A percentile compares a stretch with the other conserved stretches of the same genome.
phyloP scores from a whole-genome alignment of 2,113 vertebrate genomes.

The Mormoops blainvillei region DNA sequence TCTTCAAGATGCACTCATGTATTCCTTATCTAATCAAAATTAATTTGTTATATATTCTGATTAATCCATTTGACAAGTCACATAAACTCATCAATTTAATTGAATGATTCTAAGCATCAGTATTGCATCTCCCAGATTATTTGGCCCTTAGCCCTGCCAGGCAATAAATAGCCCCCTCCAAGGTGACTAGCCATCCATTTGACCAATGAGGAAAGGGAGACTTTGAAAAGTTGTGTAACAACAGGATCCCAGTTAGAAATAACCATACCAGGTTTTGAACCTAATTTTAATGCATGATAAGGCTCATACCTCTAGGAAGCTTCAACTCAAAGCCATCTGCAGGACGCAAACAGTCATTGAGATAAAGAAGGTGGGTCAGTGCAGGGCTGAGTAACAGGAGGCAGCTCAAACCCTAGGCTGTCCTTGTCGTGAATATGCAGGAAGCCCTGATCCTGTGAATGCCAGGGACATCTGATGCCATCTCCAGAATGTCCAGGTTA shows the following conservation, averaged over 20 bases:
- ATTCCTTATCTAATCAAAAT: background rate
- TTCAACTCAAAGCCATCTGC: background rate
- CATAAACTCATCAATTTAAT: background rate
- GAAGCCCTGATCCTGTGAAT: background rate
- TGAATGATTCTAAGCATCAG: background rate
- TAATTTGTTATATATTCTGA: background rate
- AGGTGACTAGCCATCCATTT: background rate
- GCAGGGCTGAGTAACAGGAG: background rate
- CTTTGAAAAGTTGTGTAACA: background rate
- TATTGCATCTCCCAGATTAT: background rate
- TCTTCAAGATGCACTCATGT: background rate
- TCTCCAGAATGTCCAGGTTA: background rate
- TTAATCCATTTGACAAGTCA: background rate
- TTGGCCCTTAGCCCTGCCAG: background rate
- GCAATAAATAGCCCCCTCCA: background rate
- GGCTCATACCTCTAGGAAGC: background rate
- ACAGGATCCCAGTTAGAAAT: background rate
- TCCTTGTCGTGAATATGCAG: fast-evolving
- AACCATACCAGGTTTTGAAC: background rate
- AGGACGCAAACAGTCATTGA: background rate
- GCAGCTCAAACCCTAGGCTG: background rate
- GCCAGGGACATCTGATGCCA: background rate
- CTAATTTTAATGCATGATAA: background rate
- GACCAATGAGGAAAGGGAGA: background rate
- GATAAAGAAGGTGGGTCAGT: background rate